A percentile compares a stretch with the other conserved stretches of the same genome.
Evolutionary conservation across 2,888 invertebrate species (phyloP).

Genomic region (Hydropsyche betteni): DNA sequence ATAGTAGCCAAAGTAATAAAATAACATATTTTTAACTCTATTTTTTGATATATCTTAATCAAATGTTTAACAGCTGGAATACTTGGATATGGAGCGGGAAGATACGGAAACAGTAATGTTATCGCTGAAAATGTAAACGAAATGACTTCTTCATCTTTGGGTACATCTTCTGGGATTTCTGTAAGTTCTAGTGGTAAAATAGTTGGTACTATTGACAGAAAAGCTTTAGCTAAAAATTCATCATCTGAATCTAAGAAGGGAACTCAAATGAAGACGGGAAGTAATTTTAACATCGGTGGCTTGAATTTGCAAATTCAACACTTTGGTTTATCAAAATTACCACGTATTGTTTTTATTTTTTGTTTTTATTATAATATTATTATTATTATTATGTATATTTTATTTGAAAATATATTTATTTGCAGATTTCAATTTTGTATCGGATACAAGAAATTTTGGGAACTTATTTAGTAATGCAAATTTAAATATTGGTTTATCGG

Average conservation of each 20-base stretch:
- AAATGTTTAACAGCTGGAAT: not conserved
- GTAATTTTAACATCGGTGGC: not conserved
- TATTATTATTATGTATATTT: not conserved
- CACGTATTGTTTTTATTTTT: not conserved
- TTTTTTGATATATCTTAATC: no score
- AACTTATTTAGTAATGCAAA: not conserved
- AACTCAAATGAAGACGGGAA: conserved; percentile 17
- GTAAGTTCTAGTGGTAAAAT: not conserved
- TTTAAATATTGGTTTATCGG: not conserved
- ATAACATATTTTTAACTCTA: no score
- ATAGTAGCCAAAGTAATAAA: no score
- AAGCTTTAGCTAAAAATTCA: conserved; percentile 20
- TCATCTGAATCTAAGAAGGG: conserved; percentile 18
- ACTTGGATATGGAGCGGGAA: not conserved
- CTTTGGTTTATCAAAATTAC: not conserved
- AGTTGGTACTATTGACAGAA: not conserved
- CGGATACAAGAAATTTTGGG: not conserved
- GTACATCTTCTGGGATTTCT: conserved; percentile 3
- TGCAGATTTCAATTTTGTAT: not conserved
- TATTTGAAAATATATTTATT: conserved; percentile 8
- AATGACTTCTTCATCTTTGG: not conserved
- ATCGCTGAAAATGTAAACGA: not conserved
- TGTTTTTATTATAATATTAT: not conserved
- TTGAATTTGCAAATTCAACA: conserved; percentile 13
- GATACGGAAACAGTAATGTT: not conserved